Conservation (phyloP, 2,797 vertebrate species). For the Sebastes hubbsi region DNA sequence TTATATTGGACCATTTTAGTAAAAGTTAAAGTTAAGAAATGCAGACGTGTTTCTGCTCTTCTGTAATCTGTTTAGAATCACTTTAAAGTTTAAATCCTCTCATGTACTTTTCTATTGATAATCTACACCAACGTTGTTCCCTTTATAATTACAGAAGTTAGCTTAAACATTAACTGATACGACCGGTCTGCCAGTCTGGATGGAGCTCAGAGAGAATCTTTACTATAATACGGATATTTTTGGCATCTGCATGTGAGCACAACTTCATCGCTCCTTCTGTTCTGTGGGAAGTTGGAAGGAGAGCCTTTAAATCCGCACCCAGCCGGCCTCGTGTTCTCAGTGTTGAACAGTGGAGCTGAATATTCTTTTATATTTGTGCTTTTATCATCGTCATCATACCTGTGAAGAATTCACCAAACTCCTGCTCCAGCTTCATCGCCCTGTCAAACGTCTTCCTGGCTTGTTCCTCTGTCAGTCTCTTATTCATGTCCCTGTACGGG, state of each 20-base stretch:
- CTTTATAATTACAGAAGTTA: neutral
- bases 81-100: neutral
- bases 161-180: neutral
- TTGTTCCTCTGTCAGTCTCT: constrained; percentile 96
- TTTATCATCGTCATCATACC: constrained; percentile 76
- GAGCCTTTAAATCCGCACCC: neutral
- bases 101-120: neutral
- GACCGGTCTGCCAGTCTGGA: neutral
- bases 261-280: neutral
- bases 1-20: neutral
- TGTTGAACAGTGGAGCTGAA: neutral
- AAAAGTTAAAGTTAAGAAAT: neutral
- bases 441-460: constrained; percentile 95
- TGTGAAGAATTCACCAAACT: constrained; percentile 99
- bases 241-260: neutral
- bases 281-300: neutral
- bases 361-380: neutral
- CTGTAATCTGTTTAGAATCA: neutral
- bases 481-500: constrained; percentile 93
- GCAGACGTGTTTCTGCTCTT: neutral
- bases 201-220: neutral
- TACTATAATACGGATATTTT: neutral
- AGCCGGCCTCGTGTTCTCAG: neutral
- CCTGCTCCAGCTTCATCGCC: constrained; percentile 96
- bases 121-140: neutral